Percentiles rank a stretch among this genome's conserved stretches.
These are phyloP conservation scores for Atta colombica DNA, from an alignment of 1,140 invertebrate species.

Conservation along the genomic window DNA sequence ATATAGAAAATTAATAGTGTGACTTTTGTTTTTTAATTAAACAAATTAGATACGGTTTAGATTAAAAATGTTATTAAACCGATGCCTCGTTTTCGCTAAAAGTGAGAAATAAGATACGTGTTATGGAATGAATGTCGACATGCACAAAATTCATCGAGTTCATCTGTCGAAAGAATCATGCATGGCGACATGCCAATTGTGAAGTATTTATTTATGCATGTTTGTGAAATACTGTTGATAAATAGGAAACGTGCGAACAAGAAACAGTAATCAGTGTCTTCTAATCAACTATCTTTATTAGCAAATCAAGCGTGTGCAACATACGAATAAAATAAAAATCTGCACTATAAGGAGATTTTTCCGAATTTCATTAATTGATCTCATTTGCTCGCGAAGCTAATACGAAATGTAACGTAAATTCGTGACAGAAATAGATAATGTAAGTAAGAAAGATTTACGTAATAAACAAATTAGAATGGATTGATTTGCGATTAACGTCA, in stretches of 20 bases:
- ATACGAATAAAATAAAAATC: conserved; percentile 15
- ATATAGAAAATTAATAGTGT: neutral
- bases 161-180: conserved; percentile 78
- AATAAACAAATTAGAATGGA: neutral
- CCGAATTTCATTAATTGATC: neutral
- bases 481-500: conserved; percentile 16
- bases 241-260: conserved; percentile 35
- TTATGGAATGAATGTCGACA: conserved; percentile 62
- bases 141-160: conserved; percentile 72
- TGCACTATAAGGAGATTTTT: neutral
- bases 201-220: conserved; percentile 50
- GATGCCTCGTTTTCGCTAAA: conserved; percentile 60
- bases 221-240: conserved; percentile 52
- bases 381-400: neutral
- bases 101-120: conserved; percentile 24
- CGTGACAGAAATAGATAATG: conserved; percentile 10
- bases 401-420: neutral
- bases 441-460: conserved; percentile 35
- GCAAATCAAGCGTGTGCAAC: conserved; percentile 36
- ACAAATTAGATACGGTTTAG: neutral
- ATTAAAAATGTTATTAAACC: neutral
- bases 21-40: neutral
- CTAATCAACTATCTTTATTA: conserved; percentile 28
- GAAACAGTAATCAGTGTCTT: conserved; percentile 52
- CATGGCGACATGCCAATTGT: conserved; percentile 80